Conservation (phyloP, 2,113 vertebrate genomes). For the Leptobrachium ailaonicum region DNA sequence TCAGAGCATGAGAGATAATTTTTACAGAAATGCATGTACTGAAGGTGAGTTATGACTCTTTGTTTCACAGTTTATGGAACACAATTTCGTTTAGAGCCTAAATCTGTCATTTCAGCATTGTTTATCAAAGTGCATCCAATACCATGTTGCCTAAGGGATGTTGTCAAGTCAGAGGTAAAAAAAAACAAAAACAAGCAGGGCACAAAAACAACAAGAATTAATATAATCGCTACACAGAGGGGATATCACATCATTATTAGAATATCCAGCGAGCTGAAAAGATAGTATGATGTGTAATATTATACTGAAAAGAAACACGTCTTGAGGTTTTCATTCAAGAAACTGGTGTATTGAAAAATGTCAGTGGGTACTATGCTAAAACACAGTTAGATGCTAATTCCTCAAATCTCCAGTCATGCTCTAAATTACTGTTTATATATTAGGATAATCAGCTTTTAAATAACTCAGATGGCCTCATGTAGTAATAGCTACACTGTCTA, state of each 20-base stretch:
- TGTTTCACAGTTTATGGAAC: slow-evolving; percentile 74
- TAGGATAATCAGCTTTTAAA: no score
- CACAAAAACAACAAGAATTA: slow-evolving; percentile 48
- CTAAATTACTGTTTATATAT: no score
- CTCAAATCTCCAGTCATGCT: no score
- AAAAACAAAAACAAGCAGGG: slow-evolving; percentile 54
- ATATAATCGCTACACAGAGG: slow-evolving; percentile 55
- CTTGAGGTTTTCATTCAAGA: no score
- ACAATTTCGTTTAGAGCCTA: slow-evolving; percentile 72
- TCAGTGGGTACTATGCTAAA: no score
- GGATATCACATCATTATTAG: slow-evolving; percentile 44
- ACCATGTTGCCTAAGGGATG: slow-evolving; percentile 54
- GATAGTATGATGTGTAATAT: background rate
- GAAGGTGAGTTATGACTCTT: slow-evolving; percentile 69
- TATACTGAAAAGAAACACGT: no score
- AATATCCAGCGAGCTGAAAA: slow-evolving; percentile 4
- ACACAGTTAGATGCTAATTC: no score
- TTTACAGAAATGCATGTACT: slow-evolving; percentile 62
- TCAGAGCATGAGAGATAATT: slow-evolving; percentile 71
- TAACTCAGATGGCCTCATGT: no score
- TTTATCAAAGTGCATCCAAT: slow-evolving; percentile 68
- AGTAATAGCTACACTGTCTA: no score
- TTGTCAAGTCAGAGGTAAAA: slow-evolving; percentile 60
- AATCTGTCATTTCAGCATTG: slow-evolving; percentile 72
- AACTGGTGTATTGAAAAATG: no score